Evolutionary conservation across 2,797 vertebrate species (phyloP).

Genomic region (Falco concolor): DNA sequence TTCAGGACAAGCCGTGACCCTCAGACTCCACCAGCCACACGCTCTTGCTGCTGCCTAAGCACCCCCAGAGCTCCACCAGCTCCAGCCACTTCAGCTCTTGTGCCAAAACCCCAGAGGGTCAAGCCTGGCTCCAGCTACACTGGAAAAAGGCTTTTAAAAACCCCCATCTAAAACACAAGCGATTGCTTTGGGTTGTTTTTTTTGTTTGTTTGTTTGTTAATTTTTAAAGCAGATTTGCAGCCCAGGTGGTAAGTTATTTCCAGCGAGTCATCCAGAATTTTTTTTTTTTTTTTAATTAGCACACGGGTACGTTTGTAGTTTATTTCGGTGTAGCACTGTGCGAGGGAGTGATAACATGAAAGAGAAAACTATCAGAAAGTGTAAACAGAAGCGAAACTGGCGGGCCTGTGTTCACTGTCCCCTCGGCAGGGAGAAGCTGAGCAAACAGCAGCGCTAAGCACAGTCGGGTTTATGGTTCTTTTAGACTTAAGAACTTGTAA

Average conservation of each 20-base stretch:
- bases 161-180: background rate
- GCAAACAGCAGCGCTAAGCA: background rate
- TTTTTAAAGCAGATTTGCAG: background rate
- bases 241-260: background rate
- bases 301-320: background rate
- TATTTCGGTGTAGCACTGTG: background rate
- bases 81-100: background rate
- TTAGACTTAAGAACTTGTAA: slow-evolving; percentile 5
- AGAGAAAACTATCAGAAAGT: slow-evolving; percentile 32
- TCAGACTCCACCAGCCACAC: background rate
- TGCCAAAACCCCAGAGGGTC: accelerated
- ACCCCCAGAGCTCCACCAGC: background rate
- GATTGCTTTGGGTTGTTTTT: background rate
- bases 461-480: background rate
- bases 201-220: background rate
- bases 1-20: background rate
- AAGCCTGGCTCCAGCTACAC: background rate
- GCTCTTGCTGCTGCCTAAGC: background rate
- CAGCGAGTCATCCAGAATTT: background rate
- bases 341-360: slow-evolving; percentile 23
- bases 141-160: background rate
- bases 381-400: slow-evolving; percentile 24
- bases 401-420: slow-evolving; percentile 26
- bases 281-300: background rate
- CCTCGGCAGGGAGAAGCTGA: slow-evolving; percentile 16